Evolutionary conservation across 1,140 invertebrate species (phyloP).

Genomic region (Mylabris phalerata): DNA sequence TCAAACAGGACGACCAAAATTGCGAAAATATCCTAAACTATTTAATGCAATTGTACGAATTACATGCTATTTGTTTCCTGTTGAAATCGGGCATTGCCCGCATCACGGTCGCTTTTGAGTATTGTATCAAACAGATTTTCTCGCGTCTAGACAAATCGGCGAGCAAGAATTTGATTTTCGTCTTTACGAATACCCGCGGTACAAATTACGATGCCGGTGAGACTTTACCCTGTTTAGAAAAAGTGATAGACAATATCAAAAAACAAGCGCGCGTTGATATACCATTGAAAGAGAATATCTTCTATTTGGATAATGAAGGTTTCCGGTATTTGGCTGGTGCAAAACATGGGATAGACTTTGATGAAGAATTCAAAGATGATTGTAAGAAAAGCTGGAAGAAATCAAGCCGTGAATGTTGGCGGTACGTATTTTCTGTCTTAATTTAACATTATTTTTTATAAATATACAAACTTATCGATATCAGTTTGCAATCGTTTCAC

Average conservation of each 20-base stretch:
- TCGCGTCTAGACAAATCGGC: conserved; percentile 34
- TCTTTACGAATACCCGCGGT: conserved; percentile 33
- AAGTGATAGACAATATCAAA: conserved; percentile 20
- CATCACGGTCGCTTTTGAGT: conserved; percentile 29
- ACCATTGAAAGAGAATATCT: conserved; percentile 26
- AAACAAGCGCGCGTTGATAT: conserved; percentile 25
- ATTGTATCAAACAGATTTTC: conserved; percentile 33
- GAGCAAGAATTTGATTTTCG: conserved; percentile 33
- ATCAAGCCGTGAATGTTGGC: conserved; percentile 29
- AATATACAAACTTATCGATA: too few relatives aligned
- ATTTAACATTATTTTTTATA: too few relatives aligned
- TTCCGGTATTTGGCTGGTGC: conserved; percentile 31
- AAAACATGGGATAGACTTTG: conserved; percentile 23
- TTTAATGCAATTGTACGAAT: conserved; percentile 24
- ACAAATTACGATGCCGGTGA: conserved; percentile 31
- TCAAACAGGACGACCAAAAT: conserved; percentile 33
- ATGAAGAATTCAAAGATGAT: conserved; percentile 1
- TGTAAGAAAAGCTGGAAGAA: conserved; percentile 31
- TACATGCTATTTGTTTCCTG: conserved; percentile 36
- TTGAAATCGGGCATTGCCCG: conserved; percentile 29
- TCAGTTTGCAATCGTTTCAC: too few relatives aligned
- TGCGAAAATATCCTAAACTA: conserved; percentile 35
- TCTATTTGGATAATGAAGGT: conserved; percentile 37
- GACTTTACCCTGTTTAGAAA: conserved; percentile 22
- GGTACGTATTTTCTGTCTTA: conserved; percentile 13